Conservation (phyloP, 2,888 invertebrate genomes). For the Brachyptera risi region DNA sequence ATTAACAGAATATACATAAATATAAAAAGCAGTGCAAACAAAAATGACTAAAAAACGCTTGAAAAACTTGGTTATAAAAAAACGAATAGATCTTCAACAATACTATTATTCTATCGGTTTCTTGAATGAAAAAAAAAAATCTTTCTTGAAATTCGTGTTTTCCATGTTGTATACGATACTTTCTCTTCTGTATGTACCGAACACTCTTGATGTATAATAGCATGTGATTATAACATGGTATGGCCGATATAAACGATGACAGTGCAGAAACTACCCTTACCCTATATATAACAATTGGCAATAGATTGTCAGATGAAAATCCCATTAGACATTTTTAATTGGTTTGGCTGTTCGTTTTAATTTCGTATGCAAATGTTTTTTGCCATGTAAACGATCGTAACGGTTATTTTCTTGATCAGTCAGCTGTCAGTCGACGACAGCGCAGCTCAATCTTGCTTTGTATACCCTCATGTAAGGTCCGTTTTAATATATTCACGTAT, state of each 20-base stretch:
- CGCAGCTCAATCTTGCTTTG: too few species aligned
- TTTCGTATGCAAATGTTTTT: slow-evolving; percentile 5
- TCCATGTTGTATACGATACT: neutral
- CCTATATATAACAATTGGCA: slow-evolving; percentile 2
- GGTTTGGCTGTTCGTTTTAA: slow-evolving; percentile 1
- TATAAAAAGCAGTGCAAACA: too few species aligned
- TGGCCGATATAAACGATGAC: neutral
- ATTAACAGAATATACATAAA: too few species aligned
- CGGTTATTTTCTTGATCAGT: slow-evolving; percentile 17
- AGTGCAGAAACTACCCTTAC: neutral
- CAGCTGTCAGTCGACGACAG: slow-evolving; percentile 1
- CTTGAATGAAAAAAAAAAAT: too few species aligned
- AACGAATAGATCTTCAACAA: too few species aligned
- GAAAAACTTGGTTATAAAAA: too few species aligned
- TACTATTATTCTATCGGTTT: too few species aligned
- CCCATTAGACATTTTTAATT: slow-evolving; percentile 19
- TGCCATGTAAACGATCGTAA: too few species aligned
- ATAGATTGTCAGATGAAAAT: slow-evolving; percentile 14
- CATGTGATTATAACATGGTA: neutral
- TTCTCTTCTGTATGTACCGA: neutral
- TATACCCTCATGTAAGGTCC: too few species aligned
- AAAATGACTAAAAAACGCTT: too few species aligned
- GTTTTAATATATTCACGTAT: too few species aligned
- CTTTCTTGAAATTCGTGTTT: neutral
- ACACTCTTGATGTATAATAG: neutral